phyloP scores from a whole-genome alignment of 2,888 invertebrate species.

The Tholera decimalis region DNA sequence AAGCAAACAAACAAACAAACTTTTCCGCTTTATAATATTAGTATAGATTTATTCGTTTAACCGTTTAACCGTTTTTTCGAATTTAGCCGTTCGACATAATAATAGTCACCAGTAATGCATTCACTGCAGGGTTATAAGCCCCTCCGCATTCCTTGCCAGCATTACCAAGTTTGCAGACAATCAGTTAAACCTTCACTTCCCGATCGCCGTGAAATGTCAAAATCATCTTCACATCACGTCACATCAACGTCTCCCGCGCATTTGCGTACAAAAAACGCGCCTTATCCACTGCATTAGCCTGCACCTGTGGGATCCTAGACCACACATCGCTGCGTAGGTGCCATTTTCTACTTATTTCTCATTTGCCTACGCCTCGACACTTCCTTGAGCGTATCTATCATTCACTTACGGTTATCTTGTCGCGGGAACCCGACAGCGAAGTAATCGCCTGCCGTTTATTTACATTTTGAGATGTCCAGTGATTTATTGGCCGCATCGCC shows the following conservation, averaged over 20 bases:
- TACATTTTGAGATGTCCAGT: conserved; percentile 49
- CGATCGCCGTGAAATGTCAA: conserved; percentile 67
- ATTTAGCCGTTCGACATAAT: too few species aligned
- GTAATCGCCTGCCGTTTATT: conserved; percentile 45
- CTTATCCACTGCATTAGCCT: conserved; percentile 56
- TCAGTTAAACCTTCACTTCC: conserved; percentile 60
- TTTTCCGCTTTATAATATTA: too few species aligned
- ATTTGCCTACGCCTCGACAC: conserved; percentile 69
- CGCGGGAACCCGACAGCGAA: conserved; percentile 41
- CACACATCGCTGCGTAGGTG: conserved; percentile 57
- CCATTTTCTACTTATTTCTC: conserved; percentile 65
- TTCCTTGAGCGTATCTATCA: conserved; percentile 68
- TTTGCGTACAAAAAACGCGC: conserved; percentile 56
- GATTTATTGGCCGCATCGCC: conserved; percentile 50
- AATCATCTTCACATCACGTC: conserved; percentile 70
- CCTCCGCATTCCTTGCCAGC: conserved; percentile 21
- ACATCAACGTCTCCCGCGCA: conserved; percentile 58
- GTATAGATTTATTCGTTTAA: too few species aligned
- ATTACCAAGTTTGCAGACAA: conserved; percentile 47
- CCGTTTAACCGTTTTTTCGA: too few species aligned
- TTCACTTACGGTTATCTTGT: conserved; percentile 60
- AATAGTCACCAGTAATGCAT: background rate
- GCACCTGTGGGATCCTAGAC: conserved; percentile 64
- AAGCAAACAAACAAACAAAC: too few species aligned
- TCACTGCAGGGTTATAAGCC: background rate